These are phyloP conservation scores for Beaufortia kweichowensis DNA, from an alignment of 2,113 vertebrate genomes.

Conservation along the genomic window DNA sequence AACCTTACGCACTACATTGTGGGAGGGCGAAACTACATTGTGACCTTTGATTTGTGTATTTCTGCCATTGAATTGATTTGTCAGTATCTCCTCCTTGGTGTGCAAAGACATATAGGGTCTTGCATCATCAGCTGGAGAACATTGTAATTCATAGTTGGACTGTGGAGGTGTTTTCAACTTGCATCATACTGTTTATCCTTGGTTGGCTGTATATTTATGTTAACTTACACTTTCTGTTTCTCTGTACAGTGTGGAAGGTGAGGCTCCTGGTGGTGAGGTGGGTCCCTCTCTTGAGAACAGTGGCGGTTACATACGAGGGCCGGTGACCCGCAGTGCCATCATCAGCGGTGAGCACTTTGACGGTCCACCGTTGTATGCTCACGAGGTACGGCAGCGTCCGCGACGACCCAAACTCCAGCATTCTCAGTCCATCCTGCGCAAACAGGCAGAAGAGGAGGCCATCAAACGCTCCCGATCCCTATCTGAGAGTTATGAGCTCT, in stretches of 20 bases:
- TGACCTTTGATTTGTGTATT: slow-evolving; percentile 29
- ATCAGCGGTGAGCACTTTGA: slow-evolving; percentile 83
- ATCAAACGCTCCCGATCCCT: slow-evolving; percentile 95
- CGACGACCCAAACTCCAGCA: slow-evolving; percentile 87
- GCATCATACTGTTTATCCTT: background rate
- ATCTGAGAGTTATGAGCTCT: slow-evolving; percentile 99
- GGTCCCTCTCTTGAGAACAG: slow-evolving; percentile 84
- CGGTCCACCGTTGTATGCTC: slow-evolving; percentile 77
- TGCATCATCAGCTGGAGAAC: background rate
- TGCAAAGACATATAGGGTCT: background rate
- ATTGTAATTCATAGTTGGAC: background rate
- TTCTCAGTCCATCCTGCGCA: slow-evolving; percentile 92
- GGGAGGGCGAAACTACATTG: background rate
- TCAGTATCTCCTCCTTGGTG: background rate
- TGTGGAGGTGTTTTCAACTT: background rate
- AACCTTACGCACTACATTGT: background rate
- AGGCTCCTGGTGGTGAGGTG: slow-evolving; percentile 83
- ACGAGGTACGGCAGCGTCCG: slow-evolving; percentile 79
- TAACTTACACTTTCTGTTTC: slow-evolving; percentile 10
- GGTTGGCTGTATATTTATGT: background rate
- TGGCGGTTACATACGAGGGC: slow-evolving; percentile 79
- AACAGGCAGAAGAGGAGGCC: slow-evolving; percentile 97
- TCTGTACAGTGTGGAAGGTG: slow-evolving; percentile 88
- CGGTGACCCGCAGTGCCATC: slow-evolving; percentile 79
- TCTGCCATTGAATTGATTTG: background rate